Percentiles rank a stretch among this genome's conserved stretches.
Conservation (phyloP, 2,888 invertebrate genomes). For the Galerucella nymphaeae region DNA sequence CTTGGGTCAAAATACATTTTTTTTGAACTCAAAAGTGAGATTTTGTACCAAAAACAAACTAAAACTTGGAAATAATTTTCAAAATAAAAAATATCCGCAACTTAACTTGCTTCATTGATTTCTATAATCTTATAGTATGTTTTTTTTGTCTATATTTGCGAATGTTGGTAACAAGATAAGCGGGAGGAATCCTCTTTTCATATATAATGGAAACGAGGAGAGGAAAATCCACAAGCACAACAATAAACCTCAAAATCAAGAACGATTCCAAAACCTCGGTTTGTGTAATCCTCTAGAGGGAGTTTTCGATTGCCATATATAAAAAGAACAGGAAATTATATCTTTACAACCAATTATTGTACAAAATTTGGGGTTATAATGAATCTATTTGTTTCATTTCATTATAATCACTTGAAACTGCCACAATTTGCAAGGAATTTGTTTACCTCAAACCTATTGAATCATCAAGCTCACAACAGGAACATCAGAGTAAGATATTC, state of each 20-base stretch:
- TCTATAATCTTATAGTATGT: not conserved
- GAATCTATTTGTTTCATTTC: too few species aligned
- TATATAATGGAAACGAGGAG: conserved; percentile 25
- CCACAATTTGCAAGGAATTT: too few species aligned
- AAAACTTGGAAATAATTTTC: too few species aligned
- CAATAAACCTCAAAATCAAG: conserved; percentile 45
- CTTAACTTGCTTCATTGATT: too few species aligned
- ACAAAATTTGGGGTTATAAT: not conserved
- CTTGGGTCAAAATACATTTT: too few species aligned
- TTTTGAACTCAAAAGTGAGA: too few species aligned
- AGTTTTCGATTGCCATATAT: conserved; percentile 19
- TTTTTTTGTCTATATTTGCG: conserved; percentile 21
- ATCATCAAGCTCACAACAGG: too few species aligned
- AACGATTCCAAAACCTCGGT: conserved; percentile 39
- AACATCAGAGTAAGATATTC: too few species aligned
- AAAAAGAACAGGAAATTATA: not conserved
- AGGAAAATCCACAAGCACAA: conserved; percentile 28
- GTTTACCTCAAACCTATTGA: too few species aligned
- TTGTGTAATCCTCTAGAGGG: conserved; percentile 41
- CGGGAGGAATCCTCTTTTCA: conserved; percentile 27
- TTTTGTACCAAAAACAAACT: too few species aligned
- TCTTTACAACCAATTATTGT: not conserved
- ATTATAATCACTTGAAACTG: too few species aligned
- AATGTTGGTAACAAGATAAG: conserved; percentile 29
- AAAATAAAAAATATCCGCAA: too few species aligned